A percentile compares a stretch with the other conserved stretches of the same genome.
Conservation (phyloP, 2,888 invertebrate genomes). For the Campoplex nolae region DNA sequence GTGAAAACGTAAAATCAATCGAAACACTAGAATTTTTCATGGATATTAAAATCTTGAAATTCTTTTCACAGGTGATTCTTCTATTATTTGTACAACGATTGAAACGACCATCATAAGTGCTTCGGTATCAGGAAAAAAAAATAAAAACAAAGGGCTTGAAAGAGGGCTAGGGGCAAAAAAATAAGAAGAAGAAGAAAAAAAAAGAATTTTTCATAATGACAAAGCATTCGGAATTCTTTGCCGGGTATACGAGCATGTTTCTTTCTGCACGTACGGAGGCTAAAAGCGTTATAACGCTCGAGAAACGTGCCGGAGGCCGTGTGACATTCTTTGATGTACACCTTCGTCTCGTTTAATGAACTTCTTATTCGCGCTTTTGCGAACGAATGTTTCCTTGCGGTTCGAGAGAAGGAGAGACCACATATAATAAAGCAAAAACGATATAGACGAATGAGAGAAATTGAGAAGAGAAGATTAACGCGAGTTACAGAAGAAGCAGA, state of each 20-base stretch:
- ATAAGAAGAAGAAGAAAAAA: not conserved
- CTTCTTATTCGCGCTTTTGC: conserved; percentile 64
- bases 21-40: not conserved
- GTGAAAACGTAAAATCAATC: not conserved
- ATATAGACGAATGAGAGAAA: conserved; percentile 24
- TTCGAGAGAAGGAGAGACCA: conserved; percentile 9
- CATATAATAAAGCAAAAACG: conserved; percentile 28
- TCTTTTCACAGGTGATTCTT: not conserved
- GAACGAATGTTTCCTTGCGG: conserved; percentile 33
- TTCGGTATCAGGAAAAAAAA: not conserved
- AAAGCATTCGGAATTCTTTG: conserved; percentile 25
- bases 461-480: conserved; percentile 32
- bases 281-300: conserved; percentile 36
- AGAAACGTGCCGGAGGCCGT: conserved; percentile 50
- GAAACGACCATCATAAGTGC: not conserved
- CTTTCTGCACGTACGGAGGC: conserved; percentile 32
- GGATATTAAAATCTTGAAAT: not conserved
- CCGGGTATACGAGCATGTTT: conserved; percentile 28
- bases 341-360: conserved; percentile 61
- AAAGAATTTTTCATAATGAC: conserved; percentile 9
- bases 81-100: not conserved
- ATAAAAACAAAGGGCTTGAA: not conserved
- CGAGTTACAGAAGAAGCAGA: not conserved
- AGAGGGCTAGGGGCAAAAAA: not conserved
- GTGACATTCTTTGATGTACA: conserved; percentile 69